Evolutionary conservation across 2,888 invertebrate species (phyloP).

Genomic region (Dromius quadrimaculatus): DNA sequence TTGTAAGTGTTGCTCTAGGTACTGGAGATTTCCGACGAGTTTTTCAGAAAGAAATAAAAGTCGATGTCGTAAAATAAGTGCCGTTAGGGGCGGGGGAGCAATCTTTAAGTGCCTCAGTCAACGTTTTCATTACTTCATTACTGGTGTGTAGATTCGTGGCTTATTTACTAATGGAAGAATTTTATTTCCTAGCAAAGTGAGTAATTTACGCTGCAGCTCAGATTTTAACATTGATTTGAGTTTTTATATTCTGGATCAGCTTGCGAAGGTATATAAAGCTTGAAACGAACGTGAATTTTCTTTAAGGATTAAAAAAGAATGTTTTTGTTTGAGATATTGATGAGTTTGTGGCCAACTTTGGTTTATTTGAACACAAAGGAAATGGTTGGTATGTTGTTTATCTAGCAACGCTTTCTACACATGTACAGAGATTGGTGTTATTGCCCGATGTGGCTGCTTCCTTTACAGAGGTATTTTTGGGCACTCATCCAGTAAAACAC

Average conservation of each 20-base stretch:
- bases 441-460: conserved; percentile 17
- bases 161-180: conserved; percentile 9
- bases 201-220: too few relatives aligned
- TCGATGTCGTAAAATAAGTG: conserved; percentile 28
- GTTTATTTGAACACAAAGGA: conserved; percentile 11
- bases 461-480: conserved; percentile 18
- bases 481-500: conserved; percentile 21
- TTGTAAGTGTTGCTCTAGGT: conserved; percentile 25
- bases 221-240: too few relatives aligned
- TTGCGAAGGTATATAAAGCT: too few relatives aligned
- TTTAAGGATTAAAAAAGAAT: too few relatives aligned
- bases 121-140: conserved; percentile 41
- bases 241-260: too few relatives aligned
- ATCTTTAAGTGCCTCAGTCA: neutral
- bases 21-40: conserved; percentile 37
- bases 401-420: too few relatives aligned
- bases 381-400: conserved; percentile 10
- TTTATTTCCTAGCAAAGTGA: too few relatives aligned
- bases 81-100: too few relatives aligned
- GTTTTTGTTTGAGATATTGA: too few relatives aligned
- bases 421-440: conserved; percentile 4
- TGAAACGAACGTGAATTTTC: too few relatives aligned
- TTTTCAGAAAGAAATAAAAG: conserved; percentile 42
- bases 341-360: conserved; percentile 12
- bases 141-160: conserved; percentile 7